Percentiles rank a stretch among this genome's conserved stretches.
Conservation (phyloP, 2,797 vertebrate genomes). For the Onychomys torridus region DNA sequence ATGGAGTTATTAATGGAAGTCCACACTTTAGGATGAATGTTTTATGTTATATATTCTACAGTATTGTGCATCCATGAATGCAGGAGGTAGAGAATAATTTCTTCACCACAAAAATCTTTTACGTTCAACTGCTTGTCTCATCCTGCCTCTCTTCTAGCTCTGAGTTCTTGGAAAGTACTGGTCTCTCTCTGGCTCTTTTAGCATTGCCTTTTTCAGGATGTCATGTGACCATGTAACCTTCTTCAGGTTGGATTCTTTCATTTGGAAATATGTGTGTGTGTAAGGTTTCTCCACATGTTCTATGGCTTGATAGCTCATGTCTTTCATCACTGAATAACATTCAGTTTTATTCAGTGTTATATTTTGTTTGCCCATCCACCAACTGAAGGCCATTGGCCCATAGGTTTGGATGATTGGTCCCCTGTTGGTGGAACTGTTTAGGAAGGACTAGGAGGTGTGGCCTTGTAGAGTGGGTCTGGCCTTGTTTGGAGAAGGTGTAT, state of each 20-base stretch:
- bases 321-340: background rate
- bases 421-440: background rate
- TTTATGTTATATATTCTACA: background rate
- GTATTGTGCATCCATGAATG: background rate
- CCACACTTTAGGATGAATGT: background rate
- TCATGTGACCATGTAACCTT: background rate
- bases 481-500: background rate
- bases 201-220: background rate
- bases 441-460: background rate
- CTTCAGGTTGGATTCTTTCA: background rate
- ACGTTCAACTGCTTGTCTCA: background rate
- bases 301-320: background rate
- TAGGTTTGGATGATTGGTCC: background rate
- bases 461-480: background rate
- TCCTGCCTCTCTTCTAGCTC: background rate
- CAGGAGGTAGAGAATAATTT: background rate
- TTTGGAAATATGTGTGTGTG: background rate
- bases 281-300: background rate
- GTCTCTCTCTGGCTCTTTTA: background rate
- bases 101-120: background rate
- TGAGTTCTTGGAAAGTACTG: background rate
- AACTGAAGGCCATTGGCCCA: background rate
- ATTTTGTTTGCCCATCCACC: background rate
- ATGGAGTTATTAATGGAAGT: background rate
- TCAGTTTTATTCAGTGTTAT: background rate